Base-by-base conservation (phyloP, 64 coral and sea anemone genomes). In the Stylophora pistillata region DNA sequence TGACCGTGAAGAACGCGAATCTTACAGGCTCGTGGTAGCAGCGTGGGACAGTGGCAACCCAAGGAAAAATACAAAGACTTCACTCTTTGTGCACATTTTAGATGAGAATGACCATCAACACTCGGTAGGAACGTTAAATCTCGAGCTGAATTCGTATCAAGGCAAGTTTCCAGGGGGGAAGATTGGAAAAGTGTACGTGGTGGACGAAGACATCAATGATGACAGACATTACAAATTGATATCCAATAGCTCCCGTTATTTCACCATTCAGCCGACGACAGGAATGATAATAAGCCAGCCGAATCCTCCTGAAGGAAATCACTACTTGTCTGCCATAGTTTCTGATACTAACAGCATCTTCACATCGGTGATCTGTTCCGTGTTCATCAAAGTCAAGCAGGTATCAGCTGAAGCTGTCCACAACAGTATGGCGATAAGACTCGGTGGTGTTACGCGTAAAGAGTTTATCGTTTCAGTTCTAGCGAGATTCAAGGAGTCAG, bases 61-160 rank as follows among this genome's bases (percentile, higher is more conserved):
- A 0, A 79, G 71, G 33, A 56, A 89, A 68, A 37, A n/a, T 11
- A 86, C 92, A 9, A 37, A 25, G 9, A 88, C 93, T 1, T 69
- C 68, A 1, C 56, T 99, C 57, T 65, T 74, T 26, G 85, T 99
- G 26, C 90, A 95, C 32, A 88, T 99, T 14, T 34, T 25, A 59
- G 97, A 99, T 88, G 81, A 68, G 10, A 99, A 99, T 72, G 97
- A 99, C 70, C 83, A 99, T 62, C 97, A 92, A 27, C 97, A 99
- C 37, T 85, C 78, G 4, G 63, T 58, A 4, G 97, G 89, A 41
- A 76, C 85, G 28, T 77, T 99, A 16, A 79, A 93, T 15, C 79
- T 96, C 23, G 64, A 74, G 54, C 80, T 96, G 18, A 96, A 96
- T 71, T 87, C 79, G 15, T 86, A 78, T 23, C 72, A 95, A 81